These are phyloP conservation scores for Camptogramma bilineatum DNA, from an alignment of 2,888 invertebrate species.

Conservation along the genomic window DNA sequence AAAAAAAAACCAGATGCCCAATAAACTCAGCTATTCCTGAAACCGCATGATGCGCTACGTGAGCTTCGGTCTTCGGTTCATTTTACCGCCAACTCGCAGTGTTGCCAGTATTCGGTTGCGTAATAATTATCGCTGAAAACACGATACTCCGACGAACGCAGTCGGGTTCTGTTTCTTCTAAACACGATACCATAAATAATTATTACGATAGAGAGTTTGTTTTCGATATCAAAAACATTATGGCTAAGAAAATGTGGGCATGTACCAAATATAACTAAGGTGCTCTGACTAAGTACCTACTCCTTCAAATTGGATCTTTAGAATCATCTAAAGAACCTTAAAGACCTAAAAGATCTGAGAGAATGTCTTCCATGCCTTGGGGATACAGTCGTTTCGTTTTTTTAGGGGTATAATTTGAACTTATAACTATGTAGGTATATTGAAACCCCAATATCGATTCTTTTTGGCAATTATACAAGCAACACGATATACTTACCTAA, in stretches of 20 bases:
- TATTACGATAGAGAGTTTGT: conserved; percentile 18
- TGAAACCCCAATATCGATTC: neutral
- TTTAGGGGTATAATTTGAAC: too few species aligned
- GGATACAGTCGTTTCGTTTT: too few species aligned
- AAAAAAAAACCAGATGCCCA: too few species aligned
- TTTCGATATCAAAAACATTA: neutral
- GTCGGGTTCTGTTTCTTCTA: conserved; percentile 19
- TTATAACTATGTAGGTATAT: too few species aligned
- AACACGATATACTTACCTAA: neutral
- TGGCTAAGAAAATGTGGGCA: too few species aligned
- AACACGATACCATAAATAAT: conserved; percentile 32
- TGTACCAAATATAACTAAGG: too few species aligned
- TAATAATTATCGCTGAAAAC: conserved; percentile 69
- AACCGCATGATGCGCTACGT: conserved; percentile 30
- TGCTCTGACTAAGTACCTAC: neutral
- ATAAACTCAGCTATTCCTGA: neutral
- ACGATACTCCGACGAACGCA: conserved; percentile 51
- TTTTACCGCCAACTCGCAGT: conserved; percentile 55
- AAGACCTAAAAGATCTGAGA: too few species aligned
- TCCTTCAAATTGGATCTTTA: too few species aligned
- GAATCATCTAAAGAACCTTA: too few species aligned
- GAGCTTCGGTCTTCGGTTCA: conserved; percentile 51
- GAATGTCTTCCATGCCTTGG: too few species aligned
- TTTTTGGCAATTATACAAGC: neutral
- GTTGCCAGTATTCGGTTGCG: conserved; percentile 61